These are phyloP conservation scores for Trinectes maculatus DNA, from an alignment of 2,113 vertebrate genomes.

Conservation along the genomic window DNA sequence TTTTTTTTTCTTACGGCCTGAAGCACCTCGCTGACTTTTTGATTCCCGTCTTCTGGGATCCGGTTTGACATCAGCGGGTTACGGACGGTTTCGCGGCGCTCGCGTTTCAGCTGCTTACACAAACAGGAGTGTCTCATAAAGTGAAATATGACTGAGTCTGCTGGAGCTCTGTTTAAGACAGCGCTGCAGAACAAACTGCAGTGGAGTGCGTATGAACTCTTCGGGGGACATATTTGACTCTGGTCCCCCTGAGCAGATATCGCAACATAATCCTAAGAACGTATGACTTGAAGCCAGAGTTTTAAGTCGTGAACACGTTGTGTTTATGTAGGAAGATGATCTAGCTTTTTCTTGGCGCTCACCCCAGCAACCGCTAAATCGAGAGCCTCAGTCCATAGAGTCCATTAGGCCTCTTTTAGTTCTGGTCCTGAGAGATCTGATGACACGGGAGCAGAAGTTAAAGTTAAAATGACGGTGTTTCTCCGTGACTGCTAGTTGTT, in stretches of 20 bases:
- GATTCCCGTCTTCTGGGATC: background rate
- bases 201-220: background rate
- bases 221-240: background rate
- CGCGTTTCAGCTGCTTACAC: background rate
- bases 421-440: too few species aligned
- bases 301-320: background rate
- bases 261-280: background rate
- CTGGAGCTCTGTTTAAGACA: background rate
- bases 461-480: too few species aligned
- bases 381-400: slow-evolving; percentile 18
- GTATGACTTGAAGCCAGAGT: background rate
- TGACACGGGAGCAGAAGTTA: too few species aligned
- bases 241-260: background rate
- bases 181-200: too few species aligned
- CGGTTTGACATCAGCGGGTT: background rate
- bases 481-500: too few species aligned
- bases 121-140: slow-evolving; percentile 3
- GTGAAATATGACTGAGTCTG: background rate
- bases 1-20: background rate
- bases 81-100: background rate
- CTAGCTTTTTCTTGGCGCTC: background rate
- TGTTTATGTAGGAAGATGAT: background rate
- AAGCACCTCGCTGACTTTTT: slow-evolving; percentile 7
- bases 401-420: slow-evolving; percentile 33
- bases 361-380: slow-evolving; percentile 5